Conservation (phyloP, 2,113 vertebrate genomes). For the Tichodroma muraria region DNA sequence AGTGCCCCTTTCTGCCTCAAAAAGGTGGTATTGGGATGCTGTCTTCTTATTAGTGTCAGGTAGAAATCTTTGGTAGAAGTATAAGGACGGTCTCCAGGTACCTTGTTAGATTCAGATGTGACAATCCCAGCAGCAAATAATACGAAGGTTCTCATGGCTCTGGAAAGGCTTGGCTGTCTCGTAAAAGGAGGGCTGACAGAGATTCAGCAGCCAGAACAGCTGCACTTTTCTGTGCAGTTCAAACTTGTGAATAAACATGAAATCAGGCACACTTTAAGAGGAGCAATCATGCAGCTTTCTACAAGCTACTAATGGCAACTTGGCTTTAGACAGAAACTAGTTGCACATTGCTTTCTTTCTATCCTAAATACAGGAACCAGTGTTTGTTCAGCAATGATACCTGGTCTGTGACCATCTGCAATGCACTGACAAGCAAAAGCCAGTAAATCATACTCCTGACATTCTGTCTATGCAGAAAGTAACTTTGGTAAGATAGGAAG, state of each 20-base stretch:
- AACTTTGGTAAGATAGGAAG: not conserved
- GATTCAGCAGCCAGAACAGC: not conserved
- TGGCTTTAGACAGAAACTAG: not conserved
- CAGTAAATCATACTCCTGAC: not conserved
- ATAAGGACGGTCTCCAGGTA: not conserved
- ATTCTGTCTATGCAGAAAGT: not conserved
- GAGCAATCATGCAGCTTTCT: not conserved
- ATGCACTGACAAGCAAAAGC: not conserved
- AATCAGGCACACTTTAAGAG: not conserved
- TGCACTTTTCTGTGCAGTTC: not conserved
- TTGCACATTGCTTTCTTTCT: not conserved
- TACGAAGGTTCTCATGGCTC: not conserved
- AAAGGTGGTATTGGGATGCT: not conserved
- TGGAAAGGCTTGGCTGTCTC: not conserved
- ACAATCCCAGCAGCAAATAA: not conserved
- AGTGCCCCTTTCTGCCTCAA: not conserved
- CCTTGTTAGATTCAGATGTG: not conserved
- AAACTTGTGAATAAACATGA: not conserved
- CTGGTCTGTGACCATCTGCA: not conserved
- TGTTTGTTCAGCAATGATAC: not conserved
- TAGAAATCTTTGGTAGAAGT: not conserved
- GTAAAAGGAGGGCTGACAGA: not conserved
- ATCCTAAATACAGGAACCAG: not conserved
- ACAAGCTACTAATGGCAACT: not conserved
- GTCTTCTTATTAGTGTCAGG: slow-evolving; percentile 7